Evolutionary conservation across 1,140 invertebrate genomes (phyloP).

Genomic region (Drosophila arizonae): DNA sequence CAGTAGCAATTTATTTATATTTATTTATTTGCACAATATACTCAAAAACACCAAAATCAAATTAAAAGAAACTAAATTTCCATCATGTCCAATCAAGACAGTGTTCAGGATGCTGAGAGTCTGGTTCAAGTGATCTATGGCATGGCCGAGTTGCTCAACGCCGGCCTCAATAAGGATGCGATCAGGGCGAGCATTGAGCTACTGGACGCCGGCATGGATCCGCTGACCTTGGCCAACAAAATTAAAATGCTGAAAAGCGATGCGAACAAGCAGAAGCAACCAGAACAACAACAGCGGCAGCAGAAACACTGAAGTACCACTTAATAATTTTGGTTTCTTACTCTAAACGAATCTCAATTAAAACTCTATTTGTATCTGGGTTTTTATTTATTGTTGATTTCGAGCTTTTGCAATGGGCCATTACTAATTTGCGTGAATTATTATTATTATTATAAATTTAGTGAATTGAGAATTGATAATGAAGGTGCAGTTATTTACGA

Average conservation of each 20-base stretch:
- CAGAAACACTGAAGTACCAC: background rate
- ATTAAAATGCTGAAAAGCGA: conserved; percentile 23
- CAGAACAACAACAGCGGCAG: background rate
- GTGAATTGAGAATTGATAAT: background rate
- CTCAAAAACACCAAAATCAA: background rate
- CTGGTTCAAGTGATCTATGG: conserved; percentile 2
- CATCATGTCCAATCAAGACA: conserved; percentile 22
- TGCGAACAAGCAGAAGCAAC: background rate
- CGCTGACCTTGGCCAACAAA: background rate
- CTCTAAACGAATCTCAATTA: background rate
- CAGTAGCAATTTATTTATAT: background rate
- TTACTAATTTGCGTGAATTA: too few relatives aligned
- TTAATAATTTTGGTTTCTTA: too few relatives aligned
- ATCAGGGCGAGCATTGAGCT: conserved; percentile 30
- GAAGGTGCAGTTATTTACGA: background rate
- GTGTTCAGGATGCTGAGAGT: background rate
- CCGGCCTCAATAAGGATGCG: conserved; percentile 29
- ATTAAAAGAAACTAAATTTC: background rate
- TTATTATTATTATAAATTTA: too few relatives aligned
- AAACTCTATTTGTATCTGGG: background rate
- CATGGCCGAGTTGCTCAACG: conserved; percentile 29
- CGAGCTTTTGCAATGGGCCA: background rate
- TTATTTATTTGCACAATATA: too few relatives aligned
- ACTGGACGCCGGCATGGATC: conserved; percentile 15
- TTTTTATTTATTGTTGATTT: background rate